These are phyloP conservation scores for Cephus spinipes DNA, from an alignment of 2,888 invertebrate genomes.

Conservation along the genomic window DNA sequence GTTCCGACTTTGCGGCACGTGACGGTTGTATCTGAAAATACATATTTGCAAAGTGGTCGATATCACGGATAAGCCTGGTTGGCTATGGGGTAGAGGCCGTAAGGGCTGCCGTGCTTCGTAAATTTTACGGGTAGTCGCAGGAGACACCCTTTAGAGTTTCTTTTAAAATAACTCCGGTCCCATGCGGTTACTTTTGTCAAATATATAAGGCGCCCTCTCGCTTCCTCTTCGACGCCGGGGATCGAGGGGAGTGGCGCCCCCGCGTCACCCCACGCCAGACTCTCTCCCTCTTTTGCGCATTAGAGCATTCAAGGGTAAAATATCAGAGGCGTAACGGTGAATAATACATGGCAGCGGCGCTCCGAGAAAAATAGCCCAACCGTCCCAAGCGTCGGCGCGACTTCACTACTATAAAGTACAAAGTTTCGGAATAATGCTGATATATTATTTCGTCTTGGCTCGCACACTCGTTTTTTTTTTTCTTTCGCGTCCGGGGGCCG, in stretches of 20 bases:
- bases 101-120: background rate
- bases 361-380: constrained; percentile 25
- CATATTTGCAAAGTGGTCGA: background rate
- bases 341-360: constrained; percentile 51
- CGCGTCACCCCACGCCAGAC: constrained; percentile 18
- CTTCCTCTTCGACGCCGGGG: background rate
- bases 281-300: constrained; percentile 28
- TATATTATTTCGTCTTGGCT: constrained; percentile 7
- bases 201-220: constrained; percentile 18
- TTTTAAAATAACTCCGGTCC: constrained; percentile 19
- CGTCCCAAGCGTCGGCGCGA: constrained; percentile 20
- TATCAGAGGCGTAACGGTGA: constrained; percentile 52
- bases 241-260: constrained; percentile 1
- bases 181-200: constrained; percentile 35
- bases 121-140: background rate
- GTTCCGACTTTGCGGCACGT: background rate
- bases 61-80: background rate
- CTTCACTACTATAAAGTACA: constrained; percentile 7
- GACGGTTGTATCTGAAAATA: background rate
- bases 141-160: background rate
- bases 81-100: background rate
- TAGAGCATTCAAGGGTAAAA: constrained; percentile 58
- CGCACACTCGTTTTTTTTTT: background rate
- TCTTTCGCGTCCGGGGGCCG: background rate
- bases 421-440: constrained; percentile 9